Conservation (phyloP, 2,113 vertebrate genomes). For the Gallinago jamesoni region DNA sequence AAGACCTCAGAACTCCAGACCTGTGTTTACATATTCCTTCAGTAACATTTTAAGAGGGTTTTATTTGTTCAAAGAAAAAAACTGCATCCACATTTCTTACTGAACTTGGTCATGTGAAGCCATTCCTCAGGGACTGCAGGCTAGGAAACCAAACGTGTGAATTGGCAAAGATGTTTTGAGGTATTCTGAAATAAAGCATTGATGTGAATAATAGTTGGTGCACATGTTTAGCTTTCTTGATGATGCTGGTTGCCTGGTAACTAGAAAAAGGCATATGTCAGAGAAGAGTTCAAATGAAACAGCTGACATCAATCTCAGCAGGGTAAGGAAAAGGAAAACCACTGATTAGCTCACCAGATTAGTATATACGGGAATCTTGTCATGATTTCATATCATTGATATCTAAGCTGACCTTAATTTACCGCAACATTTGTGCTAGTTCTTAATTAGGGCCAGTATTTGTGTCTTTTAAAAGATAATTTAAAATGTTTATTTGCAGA, state of each 20-base stretch:
- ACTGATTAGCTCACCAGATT: slow-evolving; percentile 1
- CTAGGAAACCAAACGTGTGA: neutral
- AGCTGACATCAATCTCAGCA: slow-evolving; percentile 36
- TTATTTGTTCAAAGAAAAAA: neutral
- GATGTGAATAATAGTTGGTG: neutral
- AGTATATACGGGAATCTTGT: slow-evolving; percentile 1
- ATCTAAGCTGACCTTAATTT: neutral
- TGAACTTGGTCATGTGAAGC: neutral
- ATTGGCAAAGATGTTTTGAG: neutral
- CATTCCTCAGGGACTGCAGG: neutral
- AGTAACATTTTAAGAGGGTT: neutral
- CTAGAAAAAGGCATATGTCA: slow-evolving; percentile 27
- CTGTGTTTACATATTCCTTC: neutral
- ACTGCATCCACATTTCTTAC: neutral
- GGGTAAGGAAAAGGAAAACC: neutral
- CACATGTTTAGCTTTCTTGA: neutral
- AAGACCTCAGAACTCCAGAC: neutral
- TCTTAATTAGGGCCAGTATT: neutral
- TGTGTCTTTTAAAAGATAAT: neutral
- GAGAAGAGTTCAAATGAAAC: slow-evolving; percentile 17
- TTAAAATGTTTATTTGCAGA: neutral
- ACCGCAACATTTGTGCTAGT: neutral
- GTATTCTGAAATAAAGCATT: neutral
- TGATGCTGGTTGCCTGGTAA: slow-evolving; percentile 31
- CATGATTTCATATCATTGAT: slow-evolving; percentile 17